A percentile compares a stretch with the other conserved stretches of the same genome.
These are phyloP conservation scores for Rhabdomys pumilio DNA, from an alignment of 2,797 vertebrate species.

Conservation along the genomic window DNA sequence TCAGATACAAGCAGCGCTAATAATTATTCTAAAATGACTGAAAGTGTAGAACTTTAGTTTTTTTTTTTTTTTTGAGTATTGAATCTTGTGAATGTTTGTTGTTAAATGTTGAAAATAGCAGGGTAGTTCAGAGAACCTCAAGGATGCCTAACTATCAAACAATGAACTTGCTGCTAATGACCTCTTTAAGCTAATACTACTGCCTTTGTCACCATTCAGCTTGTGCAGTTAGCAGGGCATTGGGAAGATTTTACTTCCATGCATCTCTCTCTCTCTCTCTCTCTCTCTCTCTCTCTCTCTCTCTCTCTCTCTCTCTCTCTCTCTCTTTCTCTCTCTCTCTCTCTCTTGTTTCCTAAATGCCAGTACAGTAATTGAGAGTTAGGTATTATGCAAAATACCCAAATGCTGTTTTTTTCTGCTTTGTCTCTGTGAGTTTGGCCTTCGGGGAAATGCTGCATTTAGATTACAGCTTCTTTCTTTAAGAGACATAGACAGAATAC, in stretches of 20 bases:
- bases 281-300: slow-evolving; percentile 26
- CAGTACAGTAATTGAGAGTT: neutral
- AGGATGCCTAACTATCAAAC: neutral
- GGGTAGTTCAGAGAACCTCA: neutral
- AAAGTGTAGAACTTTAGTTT: slow-evolving; percentile 18
- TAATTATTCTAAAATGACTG: neutral
- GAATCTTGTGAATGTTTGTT: slow-evolving; percentile 2
- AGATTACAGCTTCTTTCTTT: slow-evolving; percentile 21
- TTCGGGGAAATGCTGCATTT: neutral
- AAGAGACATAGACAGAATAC: slow-evolving; percentile 70
- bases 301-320: neutral
- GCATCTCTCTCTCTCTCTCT: neutral
- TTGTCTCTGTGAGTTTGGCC: slow-evolving; percentile 50
- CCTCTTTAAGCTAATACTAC: neutral
- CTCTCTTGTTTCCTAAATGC: slow-evolving; percentile 2
- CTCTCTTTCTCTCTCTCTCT: neutral
- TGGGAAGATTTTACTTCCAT: neutral
- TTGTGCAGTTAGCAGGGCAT: neutral
- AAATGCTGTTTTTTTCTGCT: slow-evolving; percentile 50
- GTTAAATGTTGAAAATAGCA: neutral
- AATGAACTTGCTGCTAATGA: neutral
- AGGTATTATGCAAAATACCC: neutral
- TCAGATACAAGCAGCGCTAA: neutral
- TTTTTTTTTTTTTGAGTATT: neutral
- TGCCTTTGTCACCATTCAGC: neutral